Conservation (phyloP, 1,140 invertebrate genomes). For the Bombus huntii region DNA sequence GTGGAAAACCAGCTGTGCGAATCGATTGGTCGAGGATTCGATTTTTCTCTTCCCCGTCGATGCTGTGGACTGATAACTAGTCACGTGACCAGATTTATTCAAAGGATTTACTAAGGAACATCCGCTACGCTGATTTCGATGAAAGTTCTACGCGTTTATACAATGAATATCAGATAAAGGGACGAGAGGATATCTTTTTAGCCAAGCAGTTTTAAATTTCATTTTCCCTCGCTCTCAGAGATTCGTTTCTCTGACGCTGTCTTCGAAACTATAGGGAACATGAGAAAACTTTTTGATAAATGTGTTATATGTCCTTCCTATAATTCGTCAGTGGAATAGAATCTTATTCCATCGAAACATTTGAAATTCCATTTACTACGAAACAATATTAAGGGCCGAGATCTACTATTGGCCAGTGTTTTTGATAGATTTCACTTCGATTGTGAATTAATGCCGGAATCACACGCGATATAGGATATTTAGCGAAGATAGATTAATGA, state of each 20-base stretch:
- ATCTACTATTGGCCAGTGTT: background rate
- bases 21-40: constrained; percentile 63
- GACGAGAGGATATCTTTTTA: background rate
- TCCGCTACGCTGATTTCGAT: constrained; percentile 3
- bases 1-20: constrained; percentile 66
- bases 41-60: constrained; percentile 50
- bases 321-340: background rate
- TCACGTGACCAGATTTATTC: constrained; percentile 58
- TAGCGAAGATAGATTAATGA: too few species aligned
- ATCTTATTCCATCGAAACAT: background rate
- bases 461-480: too few species aligned
- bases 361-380: background rate
- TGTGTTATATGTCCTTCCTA: background rate
- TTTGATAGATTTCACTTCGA: background rate
- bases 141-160: background rate
- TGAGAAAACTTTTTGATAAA: background rate
- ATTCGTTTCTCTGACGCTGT: background rate
- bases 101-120: constrained; percentile 34
- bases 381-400: too few species aligned
- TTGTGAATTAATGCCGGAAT: background rate
- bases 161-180: background rate
- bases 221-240: background rate
- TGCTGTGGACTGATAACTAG: constrained; percentile 43
- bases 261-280: background rate
- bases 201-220: background rate